Evolutionary conservation across 2,797 vertebrate species (phyloP).

Genomic region (Avahi laniger): DNA sequence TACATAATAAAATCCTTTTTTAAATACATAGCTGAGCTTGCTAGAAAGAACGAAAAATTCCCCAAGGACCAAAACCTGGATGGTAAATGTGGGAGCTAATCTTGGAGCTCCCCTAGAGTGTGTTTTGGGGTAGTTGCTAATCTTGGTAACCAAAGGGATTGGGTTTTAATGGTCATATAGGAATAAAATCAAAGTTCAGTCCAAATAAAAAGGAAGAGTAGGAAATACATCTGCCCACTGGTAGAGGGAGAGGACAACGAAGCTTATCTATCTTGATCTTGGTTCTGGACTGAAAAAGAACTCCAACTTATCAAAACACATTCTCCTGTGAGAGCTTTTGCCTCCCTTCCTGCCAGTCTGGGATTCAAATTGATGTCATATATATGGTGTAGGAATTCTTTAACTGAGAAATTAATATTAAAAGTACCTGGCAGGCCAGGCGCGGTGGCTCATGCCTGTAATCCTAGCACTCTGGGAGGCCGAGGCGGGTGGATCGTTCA

Average conservation of each 20-base stretch:
- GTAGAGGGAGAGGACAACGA: not conserved
- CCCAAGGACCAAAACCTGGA: not conserved
- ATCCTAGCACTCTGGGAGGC: too few species aligned
- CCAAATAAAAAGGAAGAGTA: not conserved
- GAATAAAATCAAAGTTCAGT: not conserved
- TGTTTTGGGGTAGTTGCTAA: not conserved
- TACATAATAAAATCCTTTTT: slow-evolving; percentile 37
- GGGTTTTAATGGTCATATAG: not conserved
- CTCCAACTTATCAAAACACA: not conserved
- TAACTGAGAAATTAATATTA: not conserved
- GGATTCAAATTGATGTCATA: not conserved
- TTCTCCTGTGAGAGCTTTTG: not conserved
- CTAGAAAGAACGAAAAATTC: not conserved
- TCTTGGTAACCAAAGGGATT: not conserved
- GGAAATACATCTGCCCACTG: not conserved
- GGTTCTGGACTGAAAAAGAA: not conserved
- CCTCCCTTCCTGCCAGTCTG: not conserved
- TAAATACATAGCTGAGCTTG: not conserved
- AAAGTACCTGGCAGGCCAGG: not conserved
- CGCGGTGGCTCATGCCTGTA: too few species aligned
- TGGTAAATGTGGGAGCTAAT: not conserved
- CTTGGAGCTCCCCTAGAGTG: not conserved
- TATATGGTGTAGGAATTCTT: not conserved
- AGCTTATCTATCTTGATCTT: not conserved
- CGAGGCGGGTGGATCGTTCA: too few species aligned